Evolutionary conservation across 2,797 vertebrate species (phyloP), one percentile per base, ranked within the genome.

Genomic region (Darevskia mixta): DNA sequence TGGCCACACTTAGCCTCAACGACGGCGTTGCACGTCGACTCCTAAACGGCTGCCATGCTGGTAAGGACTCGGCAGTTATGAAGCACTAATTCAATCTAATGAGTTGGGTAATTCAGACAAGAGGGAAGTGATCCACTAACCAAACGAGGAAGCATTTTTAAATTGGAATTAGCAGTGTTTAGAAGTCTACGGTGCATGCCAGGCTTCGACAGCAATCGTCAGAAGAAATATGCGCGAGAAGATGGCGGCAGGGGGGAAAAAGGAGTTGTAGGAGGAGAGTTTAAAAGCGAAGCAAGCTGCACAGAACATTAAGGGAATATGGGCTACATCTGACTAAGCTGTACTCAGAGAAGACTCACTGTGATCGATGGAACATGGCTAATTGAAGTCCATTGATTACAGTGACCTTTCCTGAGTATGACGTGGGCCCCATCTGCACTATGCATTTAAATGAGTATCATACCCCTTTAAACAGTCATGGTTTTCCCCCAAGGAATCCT

Each of bases 31-130:
- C 3, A 25, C 35, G 79, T 8, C 85, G 92, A 93, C 87, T 91
- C 25, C 41, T 75, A 88, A 86, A 69, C 73, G 83, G 72, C 73
- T 94, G 86, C 72, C 73, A 9, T 83, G 91, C 83, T 91, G 86
- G 71, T 76, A 88, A 76, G 73, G 92, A 71, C 27, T 87, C 81
- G 82, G 71, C 55, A 69, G 67, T 82, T 83, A 84, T 92, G 92
- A 79, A 83, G 25, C 79, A 45, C 58, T 89, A 89, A 93, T 91
- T 95, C 88, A 73, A 80, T 67, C 75, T 94, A 92, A 92, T 93
- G 91, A 92, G 72, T 88, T 88, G 45, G 32, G 25, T 85, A 93
- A 88, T 94, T 94, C 86, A 86, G 93, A n/a, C 29, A 69, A 91
- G 82, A 92, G n/a, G 2, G 71, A 92, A 90, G 41, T 72, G 32